Evolutionary conservation across 2,113 vertebrate genomes (phyloP), one percentile per base, ranked within the genome.

Genomic region (Rousettus leschenaultii): DNA sequence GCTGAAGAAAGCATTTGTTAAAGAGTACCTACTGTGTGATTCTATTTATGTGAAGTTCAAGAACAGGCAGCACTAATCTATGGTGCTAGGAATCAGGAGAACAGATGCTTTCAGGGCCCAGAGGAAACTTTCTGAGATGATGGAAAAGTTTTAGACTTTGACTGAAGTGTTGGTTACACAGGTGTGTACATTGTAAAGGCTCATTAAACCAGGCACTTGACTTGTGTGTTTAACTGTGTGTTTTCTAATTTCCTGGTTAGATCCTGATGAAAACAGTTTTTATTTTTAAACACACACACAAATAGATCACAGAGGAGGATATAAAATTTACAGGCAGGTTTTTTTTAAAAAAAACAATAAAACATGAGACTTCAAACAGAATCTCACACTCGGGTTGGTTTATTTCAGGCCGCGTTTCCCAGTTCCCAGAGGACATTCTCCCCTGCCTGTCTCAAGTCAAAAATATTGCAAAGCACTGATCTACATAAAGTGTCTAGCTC

Each of bases 251-350:
- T 90, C 48, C 55, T 74, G 9, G 24, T 18, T 77, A 78, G 55
- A 85, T 75, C 45, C 63, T 75, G 48, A 77, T 79, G 57, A 74
- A 89, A 95, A 83, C 21, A 24, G 30, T 21, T 96, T 70, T 86
- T 84, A 73, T 87, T 89, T 95, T 70, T 74, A 57, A 96, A 73
- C 21, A 88, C 57, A 94, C 33, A 48, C 75, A 63, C 59, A 6
- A 61, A 16, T 21, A 63, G 95, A 74, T 35, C 38, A 6, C 38
- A 85, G 43, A 85, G 43, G 63, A 96, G 51, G 21, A 70, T 55
- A 51, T 87, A 83, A 78, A 11, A 30, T 86, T 28, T 57, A 18
- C 8, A 33, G 68, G 1, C 12, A 55, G 7, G 2, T 1, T 13
- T 59, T 51, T 51, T 51, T 51, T 51, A 43, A n/a, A n/a, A 51